Percentiles rank a stretch among this genome's conserved stretches.
phyloP scores from a whole-genome alignment of 92 coral and sea anemone species.

The Porites divaricata region DNA sequence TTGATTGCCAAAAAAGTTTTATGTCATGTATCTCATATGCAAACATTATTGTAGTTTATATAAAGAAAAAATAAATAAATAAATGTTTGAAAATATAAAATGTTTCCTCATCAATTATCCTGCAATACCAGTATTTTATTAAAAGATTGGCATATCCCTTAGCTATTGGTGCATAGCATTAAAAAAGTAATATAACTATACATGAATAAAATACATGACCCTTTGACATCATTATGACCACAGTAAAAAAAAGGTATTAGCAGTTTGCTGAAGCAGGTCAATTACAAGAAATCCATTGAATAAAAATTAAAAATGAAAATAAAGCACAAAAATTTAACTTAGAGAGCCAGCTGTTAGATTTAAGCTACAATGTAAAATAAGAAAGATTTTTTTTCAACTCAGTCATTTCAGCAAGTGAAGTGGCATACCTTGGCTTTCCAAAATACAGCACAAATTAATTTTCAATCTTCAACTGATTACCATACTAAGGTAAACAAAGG shows the following conservation, averaged over 20 bases:
- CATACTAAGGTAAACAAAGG: slow-evolving; percentile 1
- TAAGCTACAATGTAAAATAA: neutral
- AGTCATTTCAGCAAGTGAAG: neutral
- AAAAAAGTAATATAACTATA: too few species aligned
- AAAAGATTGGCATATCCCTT: too few species aligned
- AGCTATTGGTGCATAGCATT: too few species aligned
- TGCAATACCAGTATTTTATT: too few species aligned
- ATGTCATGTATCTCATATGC: too few species aligned
- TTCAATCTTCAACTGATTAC: neutral
- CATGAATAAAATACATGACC: neutral
- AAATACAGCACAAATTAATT: neutral
- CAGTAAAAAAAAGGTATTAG: neutral
- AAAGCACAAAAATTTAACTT: slow-evolving; percentile 37
- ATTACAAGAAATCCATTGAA: slow-evolving; percentile 23
- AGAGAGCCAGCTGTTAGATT: slow-evolving; percentile 39
- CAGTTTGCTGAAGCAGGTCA: slow-evolving; percentile 44
- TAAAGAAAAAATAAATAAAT: too few species aligned
- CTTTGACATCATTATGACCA: neutral
- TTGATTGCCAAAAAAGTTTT: too few species aligned
- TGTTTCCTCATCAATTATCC: too few species aligned
- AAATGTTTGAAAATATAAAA: too few species aligned
- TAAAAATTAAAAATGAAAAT: slow-evolving; percentile 50
- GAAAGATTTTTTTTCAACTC: neutral
- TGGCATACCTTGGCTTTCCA: neutral
- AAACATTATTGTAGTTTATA: too few species aligned